Evolutionary conservation across 2,797 vertebrate genomes (phyloP).

Genomic region (Dendrocincla fuliginosa): DNA sequence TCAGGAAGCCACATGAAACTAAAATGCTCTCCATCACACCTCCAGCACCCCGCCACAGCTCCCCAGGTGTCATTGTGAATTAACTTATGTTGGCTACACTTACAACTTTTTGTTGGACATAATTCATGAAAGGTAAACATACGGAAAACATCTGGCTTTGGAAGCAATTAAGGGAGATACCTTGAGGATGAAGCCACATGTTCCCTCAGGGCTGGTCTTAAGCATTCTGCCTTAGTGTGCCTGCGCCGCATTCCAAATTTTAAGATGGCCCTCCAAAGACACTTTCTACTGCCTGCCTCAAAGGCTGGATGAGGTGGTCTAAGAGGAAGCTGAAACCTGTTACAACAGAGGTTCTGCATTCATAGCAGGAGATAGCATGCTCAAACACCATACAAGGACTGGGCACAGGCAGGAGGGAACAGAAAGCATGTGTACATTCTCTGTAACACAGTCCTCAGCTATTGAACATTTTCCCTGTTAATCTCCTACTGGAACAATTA

Average conservation of each 20-base stretch:
- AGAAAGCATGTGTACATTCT: fast-evolving
- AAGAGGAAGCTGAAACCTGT: neutral
- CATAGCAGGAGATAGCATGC: neutral
- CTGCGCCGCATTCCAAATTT: neutral
- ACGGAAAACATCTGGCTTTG: constrained; percentile 15
- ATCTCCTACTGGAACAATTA: neutral
- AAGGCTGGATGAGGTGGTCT: neutral
- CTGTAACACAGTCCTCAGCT: neutral
- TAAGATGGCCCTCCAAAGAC: neutral
- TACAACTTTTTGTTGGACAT: neutral
- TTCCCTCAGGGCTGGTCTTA: neutral
- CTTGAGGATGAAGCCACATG: neutral
- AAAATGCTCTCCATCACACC: constrained; percentile 8
- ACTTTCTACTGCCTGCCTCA: neutral
- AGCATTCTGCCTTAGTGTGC: neutral
- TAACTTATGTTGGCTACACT: neutral
- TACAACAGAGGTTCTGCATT: neutral
- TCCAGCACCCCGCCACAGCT: neutral
- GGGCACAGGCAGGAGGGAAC: neutral
- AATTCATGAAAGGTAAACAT: constrained; percentile 23
- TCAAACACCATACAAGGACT: neutral
- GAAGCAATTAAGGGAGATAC: neutral
- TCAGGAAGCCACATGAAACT: constrained; percentile 44
- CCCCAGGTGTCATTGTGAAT: constrained; percentile 4
- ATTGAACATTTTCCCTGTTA: fast-evolving